Conservation (phyloP, 2,113 vertebrate species). For the Corvus cornix region DNA sequence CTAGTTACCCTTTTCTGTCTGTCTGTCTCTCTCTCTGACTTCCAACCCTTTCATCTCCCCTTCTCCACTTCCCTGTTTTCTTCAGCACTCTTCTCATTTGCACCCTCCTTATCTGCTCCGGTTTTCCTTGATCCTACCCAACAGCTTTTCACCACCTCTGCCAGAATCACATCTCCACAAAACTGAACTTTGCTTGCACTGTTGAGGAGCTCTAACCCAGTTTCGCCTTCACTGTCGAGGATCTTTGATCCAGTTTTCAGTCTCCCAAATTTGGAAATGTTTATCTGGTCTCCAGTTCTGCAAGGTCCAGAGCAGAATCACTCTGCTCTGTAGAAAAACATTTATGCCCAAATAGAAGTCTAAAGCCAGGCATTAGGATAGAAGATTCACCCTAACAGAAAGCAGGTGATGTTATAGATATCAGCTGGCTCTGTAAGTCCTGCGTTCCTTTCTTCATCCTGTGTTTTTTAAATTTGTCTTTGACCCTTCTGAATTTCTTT, state of each 20-base stretch:
- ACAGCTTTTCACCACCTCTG: neutral
- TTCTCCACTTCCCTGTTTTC: neutral
- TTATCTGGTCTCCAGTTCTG: neutral
- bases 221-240: neutral
- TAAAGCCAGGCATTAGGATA: neutral
- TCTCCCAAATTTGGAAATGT: neutral
- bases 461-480: neutral
- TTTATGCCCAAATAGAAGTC: neutral
- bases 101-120: neutral
- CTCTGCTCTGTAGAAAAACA: neutral
- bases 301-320: neutral
- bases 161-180: neutral
- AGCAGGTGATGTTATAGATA: constrained; percentile 11
- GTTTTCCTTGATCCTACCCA: neutral
- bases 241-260: neutral
- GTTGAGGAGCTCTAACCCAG: neutral
- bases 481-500: neutral
- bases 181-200: neutral
- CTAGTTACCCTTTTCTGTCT: neutral
- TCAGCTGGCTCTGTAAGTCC: neutral
- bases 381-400: constrained; percentile 26
- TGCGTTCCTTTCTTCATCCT: neutral
- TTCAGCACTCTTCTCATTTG: neutral
- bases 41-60: fast-evolving
- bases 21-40: neutral